These are phyloP conservation scores for Brachypodius melanocephalos DNA, from an alignment of 2,113 vertebrate genomes.

Conservation along the genomic window DNA sequence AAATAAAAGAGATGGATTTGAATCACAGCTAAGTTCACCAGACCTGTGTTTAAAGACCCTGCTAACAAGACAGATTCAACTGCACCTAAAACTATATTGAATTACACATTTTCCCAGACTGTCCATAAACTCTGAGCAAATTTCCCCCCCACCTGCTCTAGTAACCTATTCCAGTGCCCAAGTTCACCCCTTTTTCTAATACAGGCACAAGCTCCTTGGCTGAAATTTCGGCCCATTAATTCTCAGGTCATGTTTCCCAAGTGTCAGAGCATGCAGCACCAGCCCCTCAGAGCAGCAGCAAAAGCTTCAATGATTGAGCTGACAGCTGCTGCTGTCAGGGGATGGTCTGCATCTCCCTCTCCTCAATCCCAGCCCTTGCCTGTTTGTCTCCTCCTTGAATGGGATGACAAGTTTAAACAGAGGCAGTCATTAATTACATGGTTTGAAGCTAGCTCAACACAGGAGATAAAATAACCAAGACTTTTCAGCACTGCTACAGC, in stretches of 20 bases:
- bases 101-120: neutral
- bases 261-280: neutral
- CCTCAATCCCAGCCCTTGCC: neutral
- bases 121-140: neutral
- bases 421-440: neutral
- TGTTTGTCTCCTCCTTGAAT: neutral
- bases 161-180: neutral
- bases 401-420: neutral
- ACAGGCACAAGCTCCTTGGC: neutral
- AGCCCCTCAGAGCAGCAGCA: neutral
- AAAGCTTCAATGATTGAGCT: neutral
- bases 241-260: neutral
- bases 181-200: neutral
- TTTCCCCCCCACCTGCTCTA: too few relatives aligned
- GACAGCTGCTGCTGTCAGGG: neutral
- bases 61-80: neutral
- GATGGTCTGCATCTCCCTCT: neutral
- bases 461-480: neutral
- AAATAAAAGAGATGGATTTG: neutral
- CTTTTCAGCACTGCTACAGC: neutral
- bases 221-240: neutral
- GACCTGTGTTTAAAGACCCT: neutral
- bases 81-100: neutral
- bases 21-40: neutral
- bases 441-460: neutral